Evolutionary conservation across 2,113 vertebrate species (phyloP).

Genomic region (Ardeotis arabs): DNA sequence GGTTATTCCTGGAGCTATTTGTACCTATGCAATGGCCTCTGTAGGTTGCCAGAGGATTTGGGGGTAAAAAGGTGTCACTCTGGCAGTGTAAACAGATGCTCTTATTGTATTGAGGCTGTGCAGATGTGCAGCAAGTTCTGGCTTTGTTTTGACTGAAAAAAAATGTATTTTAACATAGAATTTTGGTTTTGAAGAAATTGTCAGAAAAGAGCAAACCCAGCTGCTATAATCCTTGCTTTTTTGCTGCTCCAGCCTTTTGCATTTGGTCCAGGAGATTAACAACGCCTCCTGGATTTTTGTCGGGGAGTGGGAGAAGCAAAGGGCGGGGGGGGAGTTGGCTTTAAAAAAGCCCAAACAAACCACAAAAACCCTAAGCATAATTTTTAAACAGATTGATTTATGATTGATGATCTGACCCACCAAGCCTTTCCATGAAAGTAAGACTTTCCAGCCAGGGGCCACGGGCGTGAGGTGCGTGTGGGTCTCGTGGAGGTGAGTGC

Average conservation of each 20-base stretch:
- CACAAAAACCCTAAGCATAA: background rate
- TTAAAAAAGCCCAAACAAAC: background rate
- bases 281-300: background rate
- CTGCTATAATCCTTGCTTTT: background rate
- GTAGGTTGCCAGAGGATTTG: background rate
- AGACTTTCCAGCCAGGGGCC: background rate
- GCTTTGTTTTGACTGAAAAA: background rate
- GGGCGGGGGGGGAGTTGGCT: background rate
- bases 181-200: background rate
- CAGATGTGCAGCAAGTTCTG: background rate
- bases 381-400: background rate
- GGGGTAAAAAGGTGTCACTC: background rate
- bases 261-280: background rate
- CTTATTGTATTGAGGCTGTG: background rate
- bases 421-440: background rate
- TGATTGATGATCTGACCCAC: background rate
- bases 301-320: background rate
- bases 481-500: background rate
- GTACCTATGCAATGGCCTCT: background rate
- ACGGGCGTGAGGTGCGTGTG: fast-evolving
- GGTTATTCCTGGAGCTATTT: background rate
- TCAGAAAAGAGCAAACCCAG: background rate
- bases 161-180: background rate
- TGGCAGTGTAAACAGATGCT: background rate
- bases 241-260: background rate